Evolutionary conservation across 2,113 vertebrate species (phyloP).

Genomic region (Thamnaconus septentrionalis): DNA sequence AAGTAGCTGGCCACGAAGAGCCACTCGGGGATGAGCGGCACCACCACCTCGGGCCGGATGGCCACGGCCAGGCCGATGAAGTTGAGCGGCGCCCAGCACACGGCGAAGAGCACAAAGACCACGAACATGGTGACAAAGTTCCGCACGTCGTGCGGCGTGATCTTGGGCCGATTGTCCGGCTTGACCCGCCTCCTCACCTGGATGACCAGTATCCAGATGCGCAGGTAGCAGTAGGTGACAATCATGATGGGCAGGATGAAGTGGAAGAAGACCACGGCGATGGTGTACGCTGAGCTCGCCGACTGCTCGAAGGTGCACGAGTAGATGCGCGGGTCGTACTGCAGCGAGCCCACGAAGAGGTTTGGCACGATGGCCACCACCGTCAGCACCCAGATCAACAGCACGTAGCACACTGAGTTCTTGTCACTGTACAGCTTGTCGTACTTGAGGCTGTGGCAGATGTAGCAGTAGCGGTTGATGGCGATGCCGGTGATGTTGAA

Average conservation of each 20-base stretch:
- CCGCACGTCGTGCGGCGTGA: slow-evolving; percentile 90
- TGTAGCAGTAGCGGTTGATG: slow-evolving; percentile 95
- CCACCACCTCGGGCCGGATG: slow-evolving; percentile 79
- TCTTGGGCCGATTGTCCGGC: slow-evolving; percentile 83
- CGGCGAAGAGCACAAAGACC: slow-evolving; percentile 94
- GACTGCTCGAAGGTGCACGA: slow-evolving; percentile 94
- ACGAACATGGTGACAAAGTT: slow-evolving; percentile 98
- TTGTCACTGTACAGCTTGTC: slow-evolving; percentile 89
- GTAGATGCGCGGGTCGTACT: slow-evolving; percentile 91
- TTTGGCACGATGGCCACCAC: slow-evolving; percentile 91
- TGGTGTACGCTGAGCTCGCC: slow-evolving; percentile 89
- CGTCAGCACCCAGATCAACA: slow-evolving; percentile 89
- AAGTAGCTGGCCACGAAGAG: slow-evolving; percentile 96
- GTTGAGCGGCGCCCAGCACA: slow-evolving; percentile 97
- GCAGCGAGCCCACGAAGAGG: slow-evolving; percentile 86
- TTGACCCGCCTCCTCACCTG: slow-evolving; percentile 89
- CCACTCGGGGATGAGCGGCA: slow-evolving; percentile 92
- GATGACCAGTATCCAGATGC: slow-evolving; percentile 95
- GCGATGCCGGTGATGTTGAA: slow-evolving; percentile 98
- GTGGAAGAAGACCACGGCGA: slow-evolving; percentile 94
- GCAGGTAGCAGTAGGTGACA: slow-evolving; percentile 93
- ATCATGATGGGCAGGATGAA: slow-evolving; percentile 91
- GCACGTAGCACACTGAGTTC: slow-evolving; percentile 88
- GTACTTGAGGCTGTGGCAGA: slow-evolving; percentile 95
- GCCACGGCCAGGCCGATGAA: slow-evolving; percentile 92